A percentile compares a stretch with the other conserved stretches of the same genome.
phyloP scores from a whole-genome alignment of 2,113 vertebrate species.

The Alexandromys fortis region DNA sequence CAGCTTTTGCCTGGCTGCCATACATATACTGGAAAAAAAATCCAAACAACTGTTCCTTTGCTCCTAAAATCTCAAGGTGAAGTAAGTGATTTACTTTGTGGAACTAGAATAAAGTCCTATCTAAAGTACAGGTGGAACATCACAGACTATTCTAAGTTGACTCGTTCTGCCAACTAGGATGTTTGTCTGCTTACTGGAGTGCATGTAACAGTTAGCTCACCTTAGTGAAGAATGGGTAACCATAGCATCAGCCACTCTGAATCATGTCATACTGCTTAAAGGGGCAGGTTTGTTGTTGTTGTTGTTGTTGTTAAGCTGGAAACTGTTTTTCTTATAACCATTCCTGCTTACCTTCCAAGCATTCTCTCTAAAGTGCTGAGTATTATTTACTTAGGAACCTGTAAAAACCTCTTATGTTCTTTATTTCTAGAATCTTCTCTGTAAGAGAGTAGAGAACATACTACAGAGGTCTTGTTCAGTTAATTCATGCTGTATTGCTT shows the following conservation, averaged over 20 bases:
- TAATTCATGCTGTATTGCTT: constrained; percentile 1
- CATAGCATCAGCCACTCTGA: neutral
- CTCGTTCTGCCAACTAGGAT: neutral
- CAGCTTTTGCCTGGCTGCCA: neutral
- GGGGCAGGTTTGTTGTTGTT: neutral
- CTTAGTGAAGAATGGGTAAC: neutral
- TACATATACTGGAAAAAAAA: neutral
- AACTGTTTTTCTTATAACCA: neutral
- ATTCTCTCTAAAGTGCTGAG: neutral
- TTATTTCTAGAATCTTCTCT: constrained; percentile 34
- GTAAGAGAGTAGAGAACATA: constrained; percentile 11
- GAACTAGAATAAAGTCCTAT: neutral
- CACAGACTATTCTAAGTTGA: neutral
- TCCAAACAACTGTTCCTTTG: neutral
- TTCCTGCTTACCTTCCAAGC: neutral
- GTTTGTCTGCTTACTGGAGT: neutral
- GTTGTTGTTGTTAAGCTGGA: neutral
- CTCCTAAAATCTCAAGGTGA: neutral
- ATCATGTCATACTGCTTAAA: neutral
- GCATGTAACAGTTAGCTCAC: neutral
- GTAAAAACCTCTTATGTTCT: neutral
- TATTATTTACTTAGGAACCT: neutral
- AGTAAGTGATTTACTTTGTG: neutral
- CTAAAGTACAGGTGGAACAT: neutral
- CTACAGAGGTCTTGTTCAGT: neutral